phyloP scores from a whole-genome alignment of 2,888 invertebrate species.

The Mesopsocus fuscifrons region DNA sequence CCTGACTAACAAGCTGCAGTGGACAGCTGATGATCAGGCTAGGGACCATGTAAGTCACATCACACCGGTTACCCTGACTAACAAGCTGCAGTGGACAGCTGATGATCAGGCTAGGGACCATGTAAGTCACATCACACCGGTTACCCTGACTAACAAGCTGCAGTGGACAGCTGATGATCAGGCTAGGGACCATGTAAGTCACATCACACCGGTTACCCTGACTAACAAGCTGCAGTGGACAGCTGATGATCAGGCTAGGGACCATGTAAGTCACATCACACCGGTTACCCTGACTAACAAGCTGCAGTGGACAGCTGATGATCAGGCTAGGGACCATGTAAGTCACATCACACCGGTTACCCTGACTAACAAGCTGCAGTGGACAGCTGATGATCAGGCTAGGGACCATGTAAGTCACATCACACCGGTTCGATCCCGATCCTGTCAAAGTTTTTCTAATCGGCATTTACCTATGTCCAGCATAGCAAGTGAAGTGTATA shows the following conservation, averaged over 20 bases:
- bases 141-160: slow-evolving; percentile 25
- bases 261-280: slow-evolving; percentile 27
- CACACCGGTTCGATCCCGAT: no score
- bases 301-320: slow-evolving; percentile 26
- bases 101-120: slow-evolving; percentile 27
- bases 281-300: slow-evolving; percentile 25
- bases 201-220: no score
- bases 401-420: slow-evolving; percentile 27
- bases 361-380: slow-evolving; percentile 24
- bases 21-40: slow-evolving; percentile 25
- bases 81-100: slow-evolving; percentile 24
- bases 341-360: no score
- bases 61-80: slow-evolving; percentile 22
- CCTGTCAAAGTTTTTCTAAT: no score
- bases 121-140: no score
- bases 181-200: slow-evolving; percentile 25
- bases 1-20: slow-evolving; percentile 24
- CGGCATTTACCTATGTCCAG: no score
- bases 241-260: slow-evolving; percentile 25
- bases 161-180: slow-evolving; percentile 27
- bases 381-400: slow-evolving; percentile 25
- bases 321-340: slow-evolving; percentile 27
- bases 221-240: slow-evolving; percentile 25
- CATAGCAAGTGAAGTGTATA: no score
- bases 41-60: slow-evolving; percentile 25